Conservation (phyloP, 2,888 invertebrate species). For the Nasonia oneida region DNA sequence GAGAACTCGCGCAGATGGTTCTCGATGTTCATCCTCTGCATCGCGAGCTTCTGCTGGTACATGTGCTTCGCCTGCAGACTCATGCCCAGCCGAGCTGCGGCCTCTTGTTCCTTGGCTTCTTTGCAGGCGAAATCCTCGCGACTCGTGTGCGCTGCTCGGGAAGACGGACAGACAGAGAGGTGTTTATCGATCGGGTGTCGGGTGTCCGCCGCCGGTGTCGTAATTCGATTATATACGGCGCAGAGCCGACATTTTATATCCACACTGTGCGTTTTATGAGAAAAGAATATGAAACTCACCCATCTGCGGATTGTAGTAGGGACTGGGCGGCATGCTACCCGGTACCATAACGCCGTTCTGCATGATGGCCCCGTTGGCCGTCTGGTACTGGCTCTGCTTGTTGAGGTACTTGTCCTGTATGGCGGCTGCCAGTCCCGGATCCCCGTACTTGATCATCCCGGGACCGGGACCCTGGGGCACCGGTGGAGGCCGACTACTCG, state of each 20-base stretch:
- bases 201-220: not conserved
- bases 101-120: constrained; percentile 47
- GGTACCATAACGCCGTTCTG: constrained; percentile 65
- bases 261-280: no score
- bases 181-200: not conserved
- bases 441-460: constrained; percentile 59
- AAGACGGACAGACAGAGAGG: not conserved
- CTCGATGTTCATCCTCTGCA: constrained; percentile 74
- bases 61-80: constrained; percentile 69
- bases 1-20: constrained; percentile 73
- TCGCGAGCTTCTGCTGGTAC: constrained; percentile 74
- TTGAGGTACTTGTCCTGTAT: constrained; percentile 68
- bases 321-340: constrained; percentile 68
- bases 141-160: not conserved
- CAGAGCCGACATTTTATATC: no score
- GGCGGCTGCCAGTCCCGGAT: constrained; percentile 64
- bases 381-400: constrained; percentile 60
- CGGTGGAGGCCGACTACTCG: constrained; percentile 10
- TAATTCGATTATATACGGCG: not conserved
- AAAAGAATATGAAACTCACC: constrained; percentile 32
- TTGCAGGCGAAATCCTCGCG: constrained; percentile 47
- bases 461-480: constrained; percentile 66
- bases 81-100: constrained; percentile 31
- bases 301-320: constrained; percentile 70
- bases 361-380: constrained; percentile 62